Conservation (phyloP, 2,888 invertebrate genomes). For the Heliconius ethilla region DNA sequence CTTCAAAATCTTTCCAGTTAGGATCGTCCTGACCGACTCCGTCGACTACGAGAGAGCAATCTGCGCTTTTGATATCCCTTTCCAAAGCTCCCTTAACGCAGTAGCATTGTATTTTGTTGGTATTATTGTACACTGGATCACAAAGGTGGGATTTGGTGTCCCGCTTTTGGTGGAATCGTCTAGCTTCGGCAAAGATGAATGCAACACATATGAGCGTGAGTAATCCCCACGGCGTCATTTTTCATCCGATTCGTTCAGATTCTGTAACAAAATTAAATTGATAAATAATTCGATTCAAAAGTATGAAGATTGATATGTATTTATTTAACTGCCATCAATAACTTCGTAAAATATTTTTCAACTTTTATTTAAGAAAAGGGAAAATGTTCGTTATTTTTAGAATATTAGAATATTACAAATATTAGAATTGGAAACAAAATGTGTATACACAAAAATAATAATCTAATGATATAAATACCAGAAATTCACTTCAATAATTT, state of each 20-base stretch:
- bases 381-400: background rate
- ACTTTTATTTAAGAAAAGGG: background rate
- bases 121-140: constrained; percentile 60
- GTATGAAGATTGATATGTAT: constrained; percentile 7
- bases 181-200: constrained; percentile 60
- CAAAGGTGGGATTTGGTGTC: constrained; percentile 60
- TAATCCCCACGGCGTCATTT: constrained; percentile 63
- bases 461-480: no score
- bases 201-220: constrained; percentile 56
- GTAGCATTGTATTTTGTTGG: constrained; percentile 67
- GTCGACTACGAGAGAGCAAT: constrained; percentile 85
- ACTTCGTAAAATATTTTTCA: background rate
- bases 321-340: background rate
- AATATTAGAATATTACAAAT: no score
- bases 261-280: constrained; percentile 55
- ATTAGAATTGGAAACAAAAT: no score
- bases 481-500: no score
- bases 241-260: constrained; percentile 40
- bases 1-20: constrained; percentile 85
- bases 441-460: no score
- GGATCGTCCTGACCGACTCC: constrained; percentile 82
- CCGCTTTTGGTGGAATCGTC: constrained; percentile 58
- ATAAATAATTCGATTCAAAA: constrained; percentile 18
- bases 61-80: constrained; percentile 82
- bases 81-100: constrained; percentile 54